Evolutionary conservation across 2,113 vertebrate genomes (phyloP).

Genomic region (Plecotus auritus): DNA sequence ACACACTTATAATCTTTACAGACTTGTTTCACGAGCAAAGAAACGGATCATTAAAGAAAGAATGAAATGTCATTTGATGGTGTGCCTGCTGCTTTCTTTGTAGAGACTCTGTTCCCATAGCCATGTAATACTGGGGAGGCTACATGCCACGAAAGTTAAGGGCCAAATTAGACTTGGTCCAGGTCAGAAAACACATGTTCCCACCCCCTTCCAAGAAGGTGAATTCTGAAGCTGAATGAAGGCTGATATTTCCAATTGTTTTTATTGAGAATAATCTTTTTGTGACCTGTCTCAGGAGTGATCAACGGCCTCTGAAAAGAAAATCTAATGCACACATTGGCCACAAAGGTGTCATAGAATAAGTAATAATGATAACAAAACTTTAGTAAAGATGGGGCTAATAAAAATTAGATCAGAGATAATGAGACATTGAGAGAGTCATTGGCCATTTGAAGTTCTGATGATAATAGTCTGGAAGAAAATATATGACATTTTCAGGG

Average conservation of each 20-base stretch:
- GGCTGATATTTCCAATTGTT: background rate
- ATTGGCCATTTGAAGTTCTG: background rate
- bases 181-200: background rate
- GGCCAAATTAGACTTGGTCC: background rate
- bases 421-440: background rate
- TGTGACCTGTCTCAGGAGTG: background rate
- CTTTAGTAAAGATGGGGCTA: background rate
- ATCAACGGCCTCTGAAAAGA: background rate
- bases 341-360: background rate
- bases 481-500: background rate
- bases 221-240: background rate
- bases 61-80: constrained; percentile 17
- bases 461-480: background rate
- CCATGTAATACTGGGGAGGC: background rate
- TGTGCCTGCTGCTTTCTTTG: constrained; percentile 54
- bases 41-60: constrained; percentile 54
- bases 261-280: constrained; percentile 9
- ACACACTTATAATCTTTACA: constrained; percentile 61
- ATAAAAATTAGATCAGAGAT: background rate
- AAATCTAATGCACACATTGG: background rate
- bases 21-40: constrained; percentile 59
- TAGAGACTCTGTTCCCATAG: constrained; percentile 10
- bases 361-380: background rate
- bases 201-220: background rate
- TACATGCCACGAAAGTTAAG: background rate